Base-by-base conservation (phyloP, 2,797 vertebrate genomes). In the Champsocephalus esox region DNA sequence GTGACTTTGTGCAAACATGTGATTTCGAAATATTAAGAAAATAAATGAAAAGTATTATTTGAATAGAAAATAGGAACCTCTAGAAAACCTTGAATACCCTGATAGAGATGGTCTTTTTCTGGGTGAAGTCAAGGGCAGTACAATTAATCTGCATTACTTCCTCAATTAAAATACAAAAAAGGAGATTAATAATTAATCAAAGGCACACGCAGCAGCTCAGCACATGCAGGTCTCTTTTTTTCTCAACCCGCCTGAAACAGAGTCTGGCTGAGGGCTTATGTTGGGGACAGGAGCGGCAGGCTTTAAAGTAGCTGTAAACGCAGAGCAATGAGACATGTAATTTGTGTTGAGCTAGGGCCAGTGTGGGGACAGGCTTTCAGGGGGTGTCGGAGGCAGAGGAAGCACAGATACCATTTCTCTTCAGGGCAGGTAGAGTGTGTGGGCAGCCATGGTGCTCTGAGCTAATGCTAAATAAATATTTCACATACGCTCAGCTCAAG, bases 381-480 rank as follows among this genome's bases (percentile, higher is more conserved):
- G 88, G 87, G 88, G 85, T 92, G 87, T 92, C 84, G 62, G 88
- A 86, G 80, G 88, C 88, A 89, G 90, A 91, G 87, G 90, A 92
- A 92, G 87, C 83, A 65, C 84, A 93, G 92, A 92, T 93, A 92
- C 91, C 87, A 91, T 94, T 93, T 92, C 82, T 92, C 93, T 94
- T 86, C 89, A 44, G 92, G 92, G 92, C 92, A 94, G 92, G 91
- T 92, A 93, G 85, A 88, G 89, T 92, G 92, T 90, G 93, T 93
- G 92, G 91, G 92, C 89, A 92, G 90, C 81, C 73, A 65, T 64
- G 79, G 90, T 70, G 90, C 92, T 93, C 75, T 67, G 86, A 93
- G 91, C 92, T 78, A 92, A 88, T 86, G 49, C 90, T 88, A 93
- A 94, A 95, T 94, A 94, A 92, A 94, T 94, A 94, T 93, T 94